Evolutionary conservation across 2,888 invertebrate genomes (phyloP).

Genomic region (Aleiodes leptofemur): DNA sequence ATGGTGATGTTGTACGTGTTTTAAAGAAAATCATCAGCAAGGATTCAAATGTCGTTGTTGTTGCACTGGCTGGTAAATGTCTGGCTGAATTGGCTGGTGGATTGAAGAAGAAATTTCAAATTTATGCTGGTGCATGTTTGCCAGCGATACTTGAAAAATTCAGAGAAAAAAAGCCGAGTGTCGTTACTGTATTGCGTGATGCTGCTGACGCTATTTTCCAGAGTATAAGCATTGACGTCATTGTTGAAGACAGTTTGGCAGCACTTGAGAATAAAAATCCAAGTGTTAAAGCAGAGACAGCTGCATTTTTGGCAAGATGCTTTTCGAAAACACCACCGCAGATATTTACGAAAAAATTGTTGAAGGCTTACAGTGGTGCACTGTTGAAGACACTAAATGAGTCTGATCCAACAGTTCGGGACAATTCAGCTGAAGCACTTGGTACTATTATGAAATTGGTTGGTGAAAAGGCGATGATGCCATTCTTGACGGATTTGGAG

Average conservation of each 20-base stretch:
- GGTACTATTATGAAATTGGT: constrained; percentile 96
- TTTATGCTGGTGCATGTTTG: constrained; percentile 87
- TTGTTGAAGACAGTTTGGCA: constrained; percentile 90
- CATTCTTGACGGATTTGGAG: constrained; percentile 93
- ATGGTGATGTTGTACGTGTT: constrained; percentile 90
- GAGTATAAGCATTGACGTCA: constrained; percentile 86
- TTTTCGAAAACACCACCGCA: constrained; percentile 88
- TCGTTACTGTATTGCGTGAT: constrained; percentile 90
- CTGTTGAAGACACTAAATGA: constrained; percentile 88
- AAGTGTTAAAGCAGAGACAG: constrained; percentile 90
- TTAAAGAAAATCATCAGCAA: constrained; percentile 95
- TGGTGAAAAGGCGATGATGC: constrained; percentile 91
- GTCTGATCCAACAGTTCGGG: constrained; percentile 92
- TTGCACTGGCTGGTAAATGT: constrained; percentile 90
- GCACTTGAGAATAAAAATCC: constrained; percentile 95
- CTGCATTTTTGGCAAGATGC: constrained; percentile 88
- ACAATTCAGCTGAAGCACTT: constrained; percentile 93
- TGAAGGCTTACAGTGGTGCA: constrained; percentile 88
- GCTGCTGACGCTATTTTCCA: constrained; percentile 93
- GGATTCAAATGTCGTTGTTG: constrained; percentile 96
- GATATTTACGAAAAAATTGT: constrained; percentile 90
- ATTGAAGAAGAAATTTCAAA: constrained; percentile 90
- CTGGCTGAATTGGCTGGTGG: constrained; percentile 89
- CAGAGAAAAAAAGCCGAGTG: constrained; percentile 95
- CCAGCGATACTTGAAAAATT: constrained; percentile 94